Conservation (phyloP, 1,140 invertebrate genomes). For the Caenorhabditis briggsae region DNA sequence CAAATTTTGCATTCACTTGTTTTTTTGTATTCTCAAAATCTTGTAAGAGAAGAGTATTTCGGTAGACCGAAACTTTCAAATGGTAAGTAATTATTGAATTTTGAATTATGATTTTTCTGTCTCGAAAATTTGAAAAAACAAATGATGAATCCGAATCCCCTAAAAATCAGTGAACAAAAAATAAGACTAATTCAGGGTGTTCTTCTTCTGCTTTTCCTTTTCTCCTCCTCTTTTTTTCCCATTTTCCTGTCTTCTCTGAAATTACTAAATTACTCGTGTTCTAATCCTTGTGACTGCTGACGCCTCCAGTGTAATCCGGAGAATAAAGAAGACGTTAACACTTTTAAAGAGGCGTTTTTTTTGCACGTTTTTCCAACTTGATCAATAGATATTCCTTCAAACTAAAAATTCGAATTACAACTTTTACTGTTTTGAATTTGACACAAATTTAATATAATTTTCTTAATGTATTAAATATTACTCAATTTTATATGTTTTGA, state of each 20-base stretch:
- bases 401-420: too few species aligned
- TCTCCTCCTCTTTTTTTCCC: too few species aligned
- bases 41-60: neutral
- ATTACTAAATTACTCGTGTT: slow-evolving; percentile 50
- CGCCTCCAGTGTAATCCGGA: too few species aligned
- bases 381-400: too few species aligned
- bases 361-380: neutral
- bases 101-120: neutral
- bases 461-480: too few species aligned
- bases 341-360: neutral
- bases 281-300: slow-evolving; percentile 1
- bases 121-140: neutral
- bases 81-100: neutral
- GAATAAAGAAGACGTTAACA: neutral
- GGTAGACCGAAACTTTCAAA: neutral
- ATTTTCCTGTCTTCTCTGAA: neutral
- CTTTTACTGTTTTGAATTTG: too few species aligned
- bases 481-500: too few species aligned
- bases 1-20: neutral
- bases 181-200: slow-evolving; percentile 27
- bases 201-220: neutral
- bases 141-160: neutral
- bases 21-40: neutral
- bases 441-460: too few species aligned
- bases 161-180: neutral